Evolutionary conservation across 1,140 invertebrate species (phyloP).

Genomic region (Listronotus bonariensis): DNA sequence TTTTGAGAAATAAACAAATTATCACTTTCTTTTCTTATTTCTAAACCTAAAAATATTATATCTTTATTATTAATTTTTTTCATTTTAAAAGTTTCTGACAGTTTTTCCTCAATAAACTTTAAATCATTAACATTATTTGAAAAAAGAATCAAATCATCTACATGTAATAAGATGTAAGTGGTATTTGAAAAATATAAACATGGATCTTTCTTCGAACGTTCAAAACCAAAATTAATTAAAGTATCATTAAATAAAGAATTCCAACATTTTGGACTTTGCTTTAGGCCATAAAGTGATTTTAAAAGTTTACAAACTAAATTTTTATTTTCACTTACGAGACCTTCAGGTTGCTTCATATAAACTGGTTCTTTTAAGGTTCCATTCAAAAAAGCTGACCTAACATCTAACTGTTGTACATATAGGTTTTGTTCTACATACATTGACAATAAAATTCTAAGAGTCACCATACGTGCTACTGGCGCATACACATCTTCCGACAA

Average conservation of each 20-base stretch:
- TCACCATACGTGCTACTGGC: conserved; percentile 13
- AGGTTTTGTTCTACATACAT: not conserved
- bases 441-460: conserved; percentile 17
- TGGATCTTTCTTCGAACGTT: not conserved
- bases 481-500: conserved; percentile 14
- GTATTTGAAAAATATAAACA: no score
- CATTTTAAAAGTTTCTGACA: no score
- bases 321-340: not conserved
- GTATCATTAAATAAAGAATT: conserved; percentile 40
- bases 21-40: conserved; percentile 1
- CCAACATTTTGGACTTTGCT: conserved; percentile 37
- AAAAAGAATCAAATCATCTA: no score
- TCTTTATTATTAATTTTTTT: no score
- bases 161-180: no score
- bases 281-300: conserved; percentile 45
- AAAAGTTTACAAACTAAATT: conserved; percentile 19
- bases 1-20: conserved; percentile 13
- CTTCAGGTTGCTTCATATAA: conserved; percentile 28
- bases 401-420: no score
- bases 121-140: no score
- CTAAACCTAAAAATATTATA: no score
- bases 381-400: no score
- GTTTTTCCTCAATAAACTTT: no score
- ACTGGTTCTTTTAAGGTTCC: not conserved
- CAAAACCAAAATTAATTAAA: conserved; percentile 27